phyloP scores from a whole-genome alignment of 1,140 invertebrate genomes.

The Charaxes varanes region DNA sequence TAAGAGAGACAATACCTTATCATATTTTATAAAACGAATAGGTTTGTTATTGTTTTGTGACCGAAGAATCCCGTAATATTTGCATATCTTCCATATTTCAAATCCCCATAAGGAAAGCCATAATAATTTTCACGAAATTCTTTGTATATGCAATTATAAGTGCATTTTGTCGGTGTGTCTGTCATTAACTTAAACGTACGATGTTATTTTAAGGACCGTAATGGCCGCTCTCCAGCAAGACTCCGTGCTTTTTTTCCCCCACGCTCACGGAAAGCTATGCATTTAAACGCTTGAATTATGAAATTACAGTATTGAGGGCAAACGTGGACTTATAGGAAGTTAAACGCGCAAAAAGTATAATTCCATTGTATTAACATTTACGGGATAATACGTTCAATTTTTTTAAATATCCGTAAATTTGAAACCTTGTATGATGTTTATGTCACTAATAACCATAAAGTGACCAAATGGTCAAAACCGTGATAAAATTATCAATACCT shows the following conservation, averaged over 20 bases:
- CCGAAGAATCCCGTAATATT: no score
- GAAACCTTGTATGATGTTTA: no score
- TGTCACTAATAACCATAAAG: no score
- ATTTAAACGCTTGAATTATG: constrained; percentile 73
- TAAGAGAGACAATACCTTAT: no score
- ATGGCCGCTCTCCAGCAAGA: constrained; percentile 56
- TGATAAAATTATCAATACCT: no score
- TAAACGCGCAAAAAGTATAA: constrained; percentile 19
- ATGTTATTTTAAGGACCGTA: constrained; percentile 72
- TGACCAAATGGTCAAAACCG: no score
- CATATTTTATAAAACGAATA: no score
- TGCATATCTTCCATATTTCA: no score
- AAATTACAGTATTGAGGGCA: constrained; percentile 71
- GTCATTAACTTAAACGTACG: constrained; percentile 73
- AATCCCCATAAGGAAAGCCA: no score
- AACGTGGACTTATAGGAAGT: constrained; percentile 27
- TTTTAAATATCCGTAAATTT: constrained; percentile 8
- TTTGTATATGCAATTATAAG: constrained; percentile 70
- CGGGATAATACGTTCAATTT: constrained; percentile 5
- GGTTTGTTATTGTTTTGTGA: no score
- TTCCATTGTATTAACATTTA: constrained; percentile 12
- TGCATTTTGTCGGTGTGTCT: constrained; percentile 68
- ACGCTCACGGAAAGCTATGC: constrained; percentile 70
- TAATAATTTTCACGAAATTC: constrained; percentile 70
- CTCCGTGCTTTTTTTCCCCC: constrained; percentile 59